Conservation (phyloP, 2,797 vertebrate genomes). For the Pangasius djambal region DNA sequence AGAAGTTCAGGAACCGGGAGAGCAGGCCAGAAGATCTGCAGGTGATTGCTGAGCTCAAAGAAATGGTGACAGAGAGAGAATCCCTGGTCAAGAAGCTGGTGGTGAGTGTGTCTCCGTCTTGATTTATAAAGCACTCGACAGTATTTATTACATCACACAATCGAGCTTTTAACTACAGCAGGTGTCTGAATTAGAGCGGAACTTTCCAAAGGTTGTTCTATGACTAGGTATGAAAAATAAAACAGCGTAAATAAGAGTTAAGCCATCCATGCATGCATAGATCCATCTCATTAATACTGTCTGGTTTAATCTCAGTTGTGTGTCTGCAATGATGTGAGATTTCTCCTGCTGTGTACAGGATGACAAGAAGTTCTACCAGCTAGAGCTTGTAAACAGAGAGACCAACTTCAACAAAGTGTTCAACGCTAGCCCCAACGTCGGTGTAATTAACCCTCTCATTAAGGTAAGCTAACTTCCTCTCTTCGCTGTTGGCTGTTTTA, state of each 20-base stretch:
- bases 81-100: conserved; percentile 97
- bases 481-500: not conserved
- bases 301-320: not conserved
- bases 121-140: not conserved
- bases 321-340: not conserved
- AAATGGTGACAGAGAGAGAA: conserved; percentile 94
- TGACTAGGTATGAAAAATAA: not conserved
- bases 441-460: conserved; percentile 96
- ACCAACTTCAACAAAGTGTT: conserved; percentile 99
- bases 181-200: not conserved
- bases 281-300: not conserved
- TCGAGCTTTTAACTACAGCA: not conserved
- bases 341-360: conserved; percentile 78
- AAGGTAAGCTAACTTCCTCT: conserved; percentile 77
- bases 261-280: not conserved
- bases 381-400: conserved; percentile 98
- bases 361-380: conserved; percentile 99
- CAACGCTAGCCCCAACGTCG: conserved; percentile 96
- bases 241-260: not conserved
- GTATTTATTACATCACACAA: not conserved
- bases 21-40: conserved; percentile 94
- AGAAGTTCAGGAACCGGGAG: conserved; percentile 95
- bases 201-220: not conserved
- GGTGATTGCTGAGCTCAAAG: conserved; percentile 94
- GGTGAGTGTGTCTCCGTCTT: conserved; percentile 76